Evolutionary conservation across 1,140 invertebrate species (phyloP).

Genomic region (Papilio machaon): DNA sequence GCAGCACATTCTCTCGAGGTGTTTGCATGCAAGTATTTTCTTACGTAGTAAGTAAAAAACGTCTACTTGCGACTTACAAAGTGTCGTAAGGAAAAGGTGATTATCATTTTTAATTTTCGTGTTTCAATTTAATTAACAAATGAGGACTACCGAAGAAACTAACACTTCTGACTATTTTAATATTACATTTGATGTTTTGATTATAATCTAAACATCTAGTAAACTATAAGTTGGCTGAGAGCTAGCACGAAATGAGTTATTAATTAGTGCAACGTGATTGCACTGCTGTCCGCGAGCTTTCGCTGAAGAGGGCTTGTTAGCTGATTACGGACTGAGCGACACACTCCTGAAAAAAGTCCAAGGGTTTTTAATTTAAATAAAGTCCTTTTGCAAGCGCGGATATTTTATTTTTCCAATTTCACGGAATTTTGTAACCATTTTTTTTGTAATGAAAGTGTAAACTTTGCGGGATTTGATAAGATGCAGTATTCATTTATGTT

Average conservation of each 20-base stretch:
- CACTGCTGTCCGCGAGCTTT: slow-evolving; percentile 15
- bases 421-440: not conserved
- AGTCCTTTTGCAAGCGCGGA: not conserved
- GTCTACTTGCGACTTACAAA: no score
- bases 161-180: not conserved
- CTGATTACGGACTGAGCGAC: slow-evolving; percentile 32
- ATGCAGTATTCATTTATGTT: no score
- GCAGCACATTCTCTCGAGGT: no score
- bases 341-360: not conserved
- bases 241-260: slow-evolving; percentile 35
- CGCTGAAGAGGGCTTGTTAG: slow-evolving; percentile 35
- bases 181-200: slow-evolving; percentile 31
- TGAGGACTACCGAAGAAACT: not conserved
- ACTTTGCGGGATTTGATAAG: no score
- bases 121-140: no score
- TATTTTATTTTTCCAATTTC: not conserved
- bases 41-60: no score
- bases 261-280: slow-evolving; percentile 37
- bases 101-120: no score
- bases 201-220: no score
- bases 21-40: no score
- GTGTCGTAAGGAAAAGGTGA: no score
- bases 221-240: not conserved
- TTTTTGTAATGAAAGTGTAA: not conserved
- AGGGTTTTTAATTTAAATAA: not conserved